Conservation (phyloP, 2,797 vertebrate genomes). For the Epinephelus awoara region DNA sequence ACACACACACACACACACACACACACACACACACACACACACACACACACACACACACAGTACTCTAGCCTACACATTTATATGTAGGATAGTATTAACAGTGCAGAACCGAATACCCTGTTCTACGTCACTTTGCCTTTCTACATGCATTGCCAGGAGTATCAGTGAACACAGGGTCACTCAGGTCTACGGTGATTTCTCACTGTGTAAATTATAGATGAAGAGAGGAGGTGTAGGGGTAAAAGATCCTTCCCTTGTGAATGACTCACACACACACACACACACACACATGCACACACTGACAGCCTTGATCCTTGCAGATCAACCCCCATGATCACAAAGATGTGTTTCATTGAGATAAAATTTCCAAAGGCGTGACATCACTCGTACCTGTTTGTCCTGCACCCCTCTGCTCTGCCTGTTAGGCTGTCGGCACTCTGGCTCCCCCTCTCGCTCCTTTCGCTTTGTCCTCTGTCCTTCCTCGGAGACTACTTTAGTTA, state of each 20-base stretch:
- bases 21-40: background rate
- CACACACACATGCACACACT: conserved; percentile 22
- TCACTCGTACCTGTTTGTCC: conserved; percentile 38
- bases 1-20: background rate
- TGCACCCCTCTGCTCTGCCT: conserved; percentile 27
- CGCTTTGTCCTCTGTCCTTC: conserved; percentile 23
- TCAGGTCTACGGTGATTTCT: conserved; percentile 74
- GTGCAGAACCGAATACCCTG: conserved; percentile 24
- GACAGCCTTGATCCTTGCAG: conserved; percentile 45
- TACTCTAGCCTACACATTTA: conserved; percentile 1
- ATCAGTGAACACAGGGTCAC: conserved; percentile 72
- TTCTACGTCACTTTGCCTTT: conserved; percentile 45
- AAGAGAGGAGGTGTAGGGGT: conserved; percentile 73
- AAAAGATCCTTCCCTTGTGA: conserved; percentile 82
- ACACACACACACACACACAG: background rate
- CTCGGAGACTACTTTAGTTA: conserved; percentile 40
- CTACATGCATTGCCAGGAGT: conserved; percentile 53
- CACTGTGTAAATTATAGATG: conserved; percentile 85
- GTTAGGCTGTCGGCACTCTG: conserved; percentile 23
- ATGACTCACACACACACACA: conserved; percentile 26
- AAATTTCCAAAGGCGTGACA: conserved; percentile 61
- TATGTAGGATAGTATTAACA: conserved; percentile 22
- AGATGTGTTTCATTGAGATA: conserved; percentile 68
- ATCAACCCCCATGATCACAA: conserved; percentile 53
- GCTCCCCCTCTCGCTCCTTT: conserved; percentile 2